Evolutionary conservation across 2,888 invertebrate genomes (phyloP).

Genomic region (Eupeodes luniger): DNA sequence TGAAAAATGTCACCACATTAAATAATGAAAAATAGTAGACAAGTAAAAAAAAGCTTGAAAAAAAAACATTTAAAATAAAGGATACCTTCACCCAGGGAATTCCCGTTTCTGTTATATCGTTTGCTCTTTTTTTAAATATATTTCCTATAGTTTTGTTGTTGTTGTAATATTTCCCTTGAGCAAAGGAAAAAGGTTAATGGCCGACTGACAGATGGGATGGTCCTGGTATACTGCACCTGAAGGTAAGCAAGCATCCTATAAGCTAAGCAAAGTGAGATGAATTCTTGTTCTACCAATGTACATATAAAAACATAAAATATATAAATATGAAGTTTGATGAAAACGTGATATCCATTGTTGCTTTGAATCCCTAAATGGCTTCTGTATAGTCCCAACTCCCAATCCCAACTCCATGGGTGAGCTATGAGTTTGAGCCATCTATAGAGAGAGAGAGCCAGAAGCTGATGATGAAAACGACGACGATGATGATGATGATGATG

Average conservation of each 20-base stretch:
- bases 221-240: constrained; percentile 58
- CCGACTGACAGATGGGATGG: constrained; percentile 52
- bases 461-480: neutral
- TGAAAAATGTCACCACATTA: constrained; percentile 71
- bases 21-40: constrained; percentile 73
- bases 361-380: constrained; percentile 60
- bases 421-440: neutral
- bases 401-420: neutral
- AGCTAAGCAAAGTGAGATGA: constrained; percentile 23
- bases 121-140: constrained; percentile 38
- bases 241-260: constrained; percentile 29
- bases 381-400: constrained; percentile 16
- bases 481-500: constrained; percentile 11
- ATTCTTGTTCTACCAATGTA: constrained; percentile 6
- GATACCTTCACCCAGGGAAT: constrained; percentile 42
- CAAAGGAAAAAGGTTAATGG: constrained; percentile 60
- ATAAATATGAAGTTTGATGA: constrained; percentile 15
- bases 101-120: constrained; percentile 23
- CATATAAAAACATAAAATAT: neutral
- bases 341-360: constrained; percentile 58
- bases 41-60: constrained; percentile 6
- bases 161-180: constrained; percentile 53
- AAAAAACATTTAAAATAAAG: constrained; percentile 46
- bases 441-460: neutral
- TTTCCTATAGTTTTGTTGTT: constrained; percentile 17